Base-by-base conservation (phyloP, 1,140 invertebrate genomes). In the Microvelia longipes region DNA sequence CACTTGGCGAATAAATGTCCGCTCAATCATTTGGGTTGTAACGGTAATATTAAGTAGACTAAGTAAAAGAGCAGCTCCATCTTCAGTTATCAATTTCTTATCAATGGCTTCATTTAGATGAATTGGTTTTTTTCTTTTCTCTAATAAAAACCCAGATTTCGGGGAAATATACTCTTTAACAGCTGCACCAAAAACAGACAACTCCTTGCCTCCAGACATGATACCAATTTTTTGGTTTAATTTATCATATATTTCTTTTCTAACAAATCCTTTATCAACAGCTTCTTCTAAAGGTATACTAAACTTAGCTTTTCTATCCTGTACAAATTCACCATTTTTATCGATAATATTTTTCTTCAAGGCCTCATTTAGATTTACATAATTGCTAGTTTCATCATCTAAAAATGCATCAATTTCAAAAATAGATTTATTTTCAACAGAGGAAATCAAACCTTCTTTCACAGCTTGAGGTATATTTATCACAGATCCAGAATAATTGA, bases 391-490 rank as follows among this genome's bases (percentile, higher is more conserved):
- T 72, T 87, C 83, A 0, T 90, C 87, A 79, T 96, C 91, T 76
- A 88, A 90, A 77, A 97, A 93, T 70, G 90, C 93, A 74, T 93
- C 91, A 70, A 96, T 92, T 77, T 96, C 90, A 77, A 96, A 96
- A 70, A 94, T 88, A 2, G 91, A 92, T 79, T 91, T 90, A 77
- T 91, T 89, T 14, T 88, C 85, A 1, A 96, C 88, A 2, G 93
- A 91, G 5, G 91, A 90, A 62, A 97, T 88, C n/a, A 92, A 83
- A 60, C 94, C 94, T 72, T 88, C 84, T 76, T 91, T 88, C 1
- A 94, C 88, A 2, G 93, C 94, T 77, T 94, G 88, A 11, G 84
- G 83, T 72, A 73, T 13, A 64, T 64, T 26, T 64, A 64, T 15
- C 15, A 64, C 25, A 24, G 15, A 15, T 24, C 62, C 25, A 5